These are phyloP conservation scores for Cnemophilus loriae DNA, from an alignment of 2,113 vertebrate species.

Conservation along the genomic window DNA sequence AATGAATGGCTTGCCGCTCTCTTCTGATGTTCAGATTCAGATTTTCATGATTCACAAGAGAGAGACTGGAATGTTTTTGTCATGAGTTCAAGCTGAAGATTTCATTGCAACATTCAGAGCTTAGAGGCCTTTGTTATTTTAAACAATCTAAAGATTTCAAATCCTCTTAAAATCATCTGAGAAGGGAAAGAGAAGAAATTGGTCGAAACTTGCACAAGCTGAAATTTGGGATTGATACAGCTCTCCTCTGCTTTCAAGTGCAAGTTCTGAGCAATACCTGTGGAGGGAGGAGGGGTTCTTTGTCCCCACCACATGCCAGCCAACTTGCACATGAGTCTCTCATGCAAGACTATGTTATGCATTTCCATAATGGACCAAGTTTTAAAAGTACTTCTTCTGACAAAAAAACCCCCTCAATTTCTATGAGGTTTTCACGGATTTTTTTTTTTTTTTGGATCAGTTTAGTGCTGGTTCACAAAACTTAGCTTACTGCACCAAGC, in stretches of 20 bases:
- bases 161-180: constrained; percentile 50
- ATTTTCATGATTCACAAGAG: background rate
- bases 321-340: background rate
- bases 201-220: constrained; percentile 37
- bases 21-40: background rate
- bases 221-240: no score
- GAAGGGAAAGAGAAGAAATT: constrained; percentile 7
- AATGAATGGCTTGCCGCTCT: background rate
- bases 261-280: background rate
- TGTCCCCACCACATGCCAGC: background rate
- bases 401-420: background rate
- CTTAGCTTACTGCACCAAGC: background rate
- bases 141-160: constrained; percentile 45
- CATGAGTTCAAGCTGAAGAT: constrained; percentile 44
- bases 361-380: background rate
- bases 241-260: no score
- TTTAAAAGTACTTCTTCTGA: background rate
- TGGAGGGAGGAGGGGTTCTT: background rate
- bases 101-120: constrained; percentile 18
- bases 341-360: background rate
- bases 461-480: background rate
- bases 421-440: background rate
- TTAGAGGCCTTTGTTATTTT: constrained; percentile 49
- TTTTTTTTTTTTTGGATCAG: background rate
- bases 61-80: constrained; percentile 16